Percentiles rank a stretch among this genome's conserved stretches.
These are phyloP conservation scores for Orius insidiosus DNA, from an alignment of 1,140 invertebrate genomes.

Conservation along the genomic window DNA sequence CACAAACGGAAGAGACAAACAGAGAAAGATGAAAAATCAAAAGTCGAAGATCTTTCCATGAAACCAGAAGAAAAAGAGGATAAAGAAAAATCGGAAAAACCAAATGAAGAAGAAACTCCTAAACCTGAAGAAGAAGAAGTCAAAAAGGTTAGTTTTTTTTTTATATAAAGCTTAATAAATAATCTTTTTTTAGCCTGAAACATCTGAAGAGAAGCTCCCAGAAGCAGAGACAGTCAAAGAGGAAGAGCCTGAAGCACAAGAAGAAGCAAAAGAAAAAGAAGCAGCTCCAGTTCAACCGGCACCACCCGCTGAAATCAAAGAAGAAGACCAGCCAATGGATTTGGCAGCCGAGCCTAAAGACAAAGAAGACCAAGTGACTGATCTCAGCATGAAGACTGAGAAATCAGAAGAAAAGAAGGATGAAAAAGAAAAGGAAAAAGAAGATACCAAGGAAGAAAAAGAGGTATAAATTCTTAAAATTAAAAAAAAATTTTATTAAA, in stretches of 20 bases:
- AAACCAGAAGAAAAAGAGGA: slow-evolving; percentile 14
- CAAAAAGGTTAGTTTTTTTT: slow-evolving; percentile 21
- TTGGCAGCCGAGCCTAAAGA: slow-evolving; percentile 20
- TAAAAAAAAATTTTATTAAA: neutral
- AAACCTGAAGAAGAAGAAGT: slow-evolving; percentile 28
- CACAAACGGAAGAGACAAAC: slow-evolving; percentile 15
- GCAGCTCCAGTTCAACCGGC: slow-evolving; percentile 17
- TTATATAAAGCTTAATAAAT: no score
- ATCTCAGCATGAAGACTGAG: slow-evolving; percentile 13
- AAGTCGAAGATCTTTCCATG: slow-evolving; percentile 5
- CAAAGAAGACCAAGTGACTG: slow-evolving; percentile 17
- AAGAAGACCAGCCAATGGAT: slow-evolving; percentile 22
- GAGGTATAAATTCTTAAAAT: slow-evolving; percentile 16
- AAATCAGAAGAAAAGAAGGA: slow-evolving; percentile 20
- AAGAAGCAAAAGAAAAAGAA: slow-evolving; percentile 8
- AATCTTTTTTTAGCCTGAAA: slow-evolving; percentile 7
- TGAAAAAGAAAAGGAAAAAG: slow-evolving; percentile 27
- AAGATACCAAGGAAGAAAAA: slow-evolving; percentile 25
- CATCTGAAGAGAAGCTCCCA: slow-evolving; percentile 18
- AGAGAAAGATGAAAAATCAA: slow-evolving; percentile 6
- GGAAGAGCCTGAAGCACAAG: slow-evolving; percentile 12
- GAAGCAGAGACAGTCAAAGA: slow-evolving; percentile 24
- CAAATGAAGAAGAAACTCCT: slow-evolving; percentile 17
- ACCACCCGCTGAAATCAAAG: slow-evolving; percentile 21
- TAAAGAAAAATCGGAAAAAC: slow-evolving; percentile 13